phyloP scores from a whole-genome alignment of 2,797 vertebrate genomes.

The Darevskia nairensis region DNA sequence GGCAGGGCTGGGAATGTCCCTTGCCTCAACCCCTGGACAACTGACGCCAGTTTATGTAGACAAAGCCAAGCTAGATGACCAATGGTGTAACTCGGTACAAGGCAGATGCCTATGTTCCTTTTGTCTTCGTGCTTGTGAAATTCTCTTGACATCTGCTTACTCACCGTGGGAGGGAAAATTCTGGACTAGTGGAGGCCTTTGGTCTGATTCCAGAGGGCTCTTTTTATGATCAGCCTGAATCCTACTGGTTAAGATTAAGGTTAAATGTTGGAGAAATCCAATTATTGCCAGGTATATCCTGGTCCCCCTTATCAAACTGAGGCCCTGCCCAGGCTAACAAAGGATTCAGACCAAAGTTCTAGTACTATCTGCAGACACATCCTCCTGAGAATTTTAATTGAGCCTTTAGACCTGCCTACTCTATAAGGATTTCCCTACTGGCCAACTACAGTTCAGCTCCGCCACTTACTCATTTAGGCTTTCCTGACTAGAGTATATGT shows the following conservation, averaged over 20 bases:
- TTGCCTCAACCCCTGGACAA: no score
- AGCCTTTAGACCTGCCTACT: not conserved
- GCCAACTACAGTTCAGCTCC: not conserved
- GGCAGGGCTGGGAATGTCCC: no score
- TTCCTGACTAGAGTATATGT: conserved; percentile 57
- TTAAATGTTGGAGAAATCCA: not conserved
- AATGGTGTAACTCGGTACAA: no score
- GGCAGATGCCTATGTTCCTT: no score
- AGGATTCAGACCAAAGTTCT: not conserved
- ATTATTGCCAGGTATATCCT: not conserved
- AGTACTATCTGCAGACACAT: not conserved
- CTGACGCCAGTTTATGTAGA: no score
- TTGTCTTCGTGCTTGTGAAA: no score
- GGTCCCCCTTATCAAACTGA: not conserved
- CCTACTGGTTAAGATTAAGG: not conserved
- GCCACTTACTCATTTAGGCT: conserved; percentile 59
- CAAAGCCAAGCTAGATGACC: no score
- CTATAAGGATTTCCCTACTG: conserved; percentile 2
- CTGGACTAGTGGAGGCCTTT: not conserved
- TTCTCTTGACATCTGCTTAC: no score
- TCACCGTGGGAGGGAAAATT: no score
- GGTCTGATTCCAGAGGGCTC: not conserved
- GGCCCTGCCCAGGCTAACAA: not conserved
- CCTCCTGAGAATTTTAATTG: not conserved
- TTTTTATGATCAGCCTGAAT: not conserved